Base-by-base conservation (phyloP, 2,888 invertebrate species). In the Penaeus monodon region DNA sequence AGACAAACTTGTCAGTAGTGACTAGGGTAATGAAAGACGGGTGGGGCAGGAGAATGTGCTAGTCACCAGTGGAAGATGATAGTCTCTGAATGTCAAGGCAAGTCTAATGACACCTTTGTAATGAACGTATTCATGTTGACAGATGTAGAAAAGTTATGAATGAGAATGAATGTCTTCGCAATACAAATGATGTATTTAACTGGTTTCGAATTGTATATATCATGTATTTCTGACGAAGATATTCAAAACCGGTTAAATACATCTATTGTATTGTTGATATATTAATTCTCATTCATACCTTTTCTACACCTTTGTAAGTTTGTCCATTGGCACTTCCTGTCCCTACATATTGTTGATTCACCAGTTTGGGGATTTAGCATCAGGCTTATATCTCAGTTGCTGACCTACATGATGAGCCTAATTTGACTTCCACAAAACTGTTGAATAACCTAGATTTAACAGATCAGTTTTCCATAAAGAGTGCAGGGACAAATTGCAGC, bases 401-500 rank as follows among this genome's bases (percentile, higher is more conserved):
- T 86, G 70, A 86, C 82, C 86, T 78, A 86, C 82, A 76, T 77
- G 78, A 86, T 86, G 86, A 86, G 86, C 86, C 86, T 86, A 82
- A 86, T 86, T 86, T 86, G 86, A 86, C 86, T 86, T 86, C 86
- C 86, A 86, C 77, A 82, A 82, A 86, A 82, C 86, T 82, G 44
- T 81, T 68, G 33, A 81, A 86, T 86, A 86, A 81, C 81, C 70
- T 86, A 86, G 86, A 81, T 86, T 82, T 86, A 86, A 78, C 86
- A 29, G 20, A 86, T 77, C 76, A 86, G 86, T 86, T 86, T 86
- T 86, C 86, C 86, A 86, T 86, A 49, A 57, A 86, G 82, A 81
- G 77, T 73, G 86, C 86, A 86, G 86, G 86, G 86, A 86, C 81
- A 86, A 82, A 86, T 86, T 86, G 86, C 86, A 86, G 86, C 86